Evolutionary conservation across 2,113 vertebrate genomes (phyloP).

Genomic region (Gobiocypris rarus): DNA sequence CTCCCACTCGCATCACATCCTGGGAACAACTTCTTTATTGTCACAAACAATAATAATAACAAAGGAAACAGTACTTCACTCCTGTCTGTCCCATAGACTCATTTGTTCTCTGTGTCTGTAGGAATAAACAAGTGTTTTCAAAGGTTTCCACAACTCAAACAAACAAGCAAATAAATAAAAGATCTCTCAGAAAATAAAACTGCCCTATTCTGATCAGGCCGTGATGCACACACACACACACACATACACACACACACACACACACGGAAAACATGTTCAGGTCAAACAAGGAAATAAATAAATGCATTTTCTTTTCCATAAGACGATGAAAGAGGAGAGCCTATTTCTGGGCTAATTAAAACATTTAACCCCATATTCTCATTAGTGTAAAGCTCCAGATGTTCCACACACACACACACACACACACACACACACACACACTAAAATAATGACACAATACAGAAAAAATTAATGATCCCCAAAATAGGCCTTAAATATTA

Average conservation of each 20-base stretch:
- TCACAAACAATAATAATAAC: no score
- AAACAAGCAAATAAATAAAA: neutral
- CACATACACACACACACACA: no score
- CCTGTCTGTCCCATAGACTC: no score
- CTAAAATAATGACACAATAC: neutral
- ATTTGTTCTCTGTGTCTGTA: neutral
- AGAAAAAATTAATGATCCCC: neutral
- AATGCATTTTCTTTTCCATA: neutral
- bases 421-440: no score
- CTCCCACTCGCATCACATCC: constrained; percentile 49
- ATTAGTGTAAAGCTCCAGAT: neutral
- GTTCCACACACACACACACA: no score
- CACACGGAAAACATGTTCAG: no score
- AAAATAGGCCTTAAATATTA: neutral
- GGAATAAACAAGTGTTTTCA: neutral
- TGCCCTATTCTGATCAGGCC: neutral
- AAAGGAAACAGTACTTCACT: no score
- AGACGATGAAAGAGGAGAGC: neutral
- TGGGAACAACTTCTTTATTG: neutral
- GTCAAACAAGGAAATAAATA: no score
- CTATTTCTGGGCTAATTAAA: neutral
- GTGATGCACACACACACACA: neutral
- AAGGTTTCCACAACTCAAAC: no score
- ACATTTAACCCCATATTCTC: neutral
- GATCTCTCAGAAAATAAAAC: no score